Evolutionary conservation across 1,140 invertebrate genomes (phyloP).

Genomic region (Eupeodes corollae): DNA sequence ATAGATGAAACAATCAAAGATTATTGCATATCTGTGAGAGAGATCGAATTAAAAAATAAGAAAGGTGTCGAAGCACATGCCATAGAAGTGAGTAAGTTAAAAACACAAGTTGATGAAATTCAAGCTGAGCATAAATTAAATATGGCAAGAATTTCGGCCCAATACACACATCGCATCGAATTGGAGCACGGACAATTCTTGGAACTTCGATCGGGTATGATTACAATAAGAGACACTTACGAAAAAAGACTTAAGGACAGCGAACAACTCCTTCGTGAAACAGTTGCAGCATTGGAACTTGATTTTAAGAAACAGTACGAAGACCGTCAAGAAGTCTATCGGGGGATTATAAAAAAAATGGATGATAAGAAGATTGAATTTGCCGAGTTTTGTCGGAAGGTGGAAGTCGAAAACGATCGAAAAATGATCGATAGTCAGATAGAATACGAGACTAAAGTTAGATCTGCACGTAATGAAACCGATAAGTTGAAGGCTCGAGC

Average conservation of each 20-base stretch:
- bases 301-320: constrained; percentile 34
- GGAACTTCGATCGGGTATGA: constrained; percentile 59
- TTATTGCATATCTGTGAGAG: constrained; percentile 57
- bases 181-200: constrained; percentile 75
- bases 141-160: constrained; percentile 40
- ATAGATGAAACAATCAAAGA: constrained; percentile 54
- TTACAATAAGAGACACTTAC: constrained; percentile 60
- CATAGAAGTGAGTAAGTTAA: constrained; percentile 58
- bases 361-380: constrained; percentile 35
- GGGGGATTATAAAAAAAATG: constrained; percentile 34
- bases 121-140: constrained; percentile 55
- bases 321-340: constrained; percentile 31
- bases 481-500: constrained; percentile 67
- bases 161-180: constrained; percentile 71
- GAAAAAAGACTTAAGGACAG: constrained; percentile 46
- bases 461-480: constrained; percentile 65
- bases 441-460: constrained; percentile 61
- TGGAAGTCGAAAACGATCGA: constrained; percentile 41
- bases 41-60: constrained; percentile 59
- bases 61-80: constrained; percentile 52
- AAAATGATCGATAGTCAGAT: constrained; percentile 53
- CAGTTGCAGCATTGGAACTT: constrained; percentile 30
- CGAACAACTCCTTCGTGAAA: constrained; percentile 30
- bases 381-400: constrained; percentile 32
- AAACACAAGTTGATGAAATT: constrained; percentile 55